Conservation (phyloP, 2,113 vertebrate genomes). For the Arvicanthis niloticus region DNA sequence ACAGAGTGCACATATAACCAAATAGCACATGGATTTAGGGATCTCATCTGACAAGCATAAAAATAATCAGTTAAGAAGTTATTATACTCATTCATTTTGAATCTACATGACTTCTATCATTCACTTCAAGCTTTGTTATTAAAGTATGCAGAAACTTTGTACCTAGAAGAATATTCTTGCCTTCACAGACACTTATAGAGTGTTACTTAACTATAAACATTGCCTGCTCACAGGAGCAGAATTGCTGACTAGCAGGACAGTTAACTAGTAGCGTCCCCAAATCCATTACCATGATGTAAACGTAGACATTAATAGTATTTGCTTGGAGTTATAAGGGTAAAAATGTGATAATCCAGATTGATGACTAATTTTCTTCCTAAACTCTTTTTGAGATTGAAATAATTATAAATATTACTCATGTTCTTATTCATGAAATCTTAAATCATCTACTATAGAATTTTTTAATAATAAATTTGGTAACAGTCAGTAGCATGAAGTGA, state of each 20-base stretch:
- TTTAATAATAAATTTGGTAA: neutral
- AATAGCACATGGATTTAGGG: neutral
- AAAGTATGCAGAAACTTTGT: slow-evolving; percentile 1
- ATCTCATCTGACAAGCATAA: slow-evolving; percentile 4
- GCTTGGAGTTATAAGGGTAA: neutral
- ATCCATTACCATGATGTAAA: neutral
- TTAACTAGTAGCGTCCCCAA: neutral
- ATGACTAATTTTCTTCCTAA: slow-evolving; percentile 20
- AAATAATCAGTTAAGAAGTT: neutral
- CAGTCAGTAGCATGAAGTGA: neutral
- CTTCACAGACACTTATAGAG: neutral
- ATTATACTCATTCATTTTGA: neutral
- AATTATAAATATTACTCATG: neutral
- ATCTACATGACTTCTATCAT: slow-evolving; percentile 12
- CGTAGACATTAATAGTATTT: neutral
- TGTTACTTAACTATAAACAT: neutral
- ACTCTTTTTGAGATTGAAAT: neutral
- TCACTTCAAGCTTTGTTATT: neutral
- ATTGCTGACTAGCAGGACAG: neutral
- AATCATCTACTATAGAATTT: neutral
- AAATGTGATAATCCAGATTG: neutral
- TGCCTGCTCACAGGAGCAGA: neutral
- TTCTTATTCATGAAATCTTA: neutral
- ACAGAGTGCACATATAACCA: neutral
- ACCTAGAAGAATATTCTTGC: neutral